These are phyloP conservation scores for Danio jaintianensis DNA, from an alignment of 2,797 vertebrate genomes.

Conservation along the genomic window DNA sequence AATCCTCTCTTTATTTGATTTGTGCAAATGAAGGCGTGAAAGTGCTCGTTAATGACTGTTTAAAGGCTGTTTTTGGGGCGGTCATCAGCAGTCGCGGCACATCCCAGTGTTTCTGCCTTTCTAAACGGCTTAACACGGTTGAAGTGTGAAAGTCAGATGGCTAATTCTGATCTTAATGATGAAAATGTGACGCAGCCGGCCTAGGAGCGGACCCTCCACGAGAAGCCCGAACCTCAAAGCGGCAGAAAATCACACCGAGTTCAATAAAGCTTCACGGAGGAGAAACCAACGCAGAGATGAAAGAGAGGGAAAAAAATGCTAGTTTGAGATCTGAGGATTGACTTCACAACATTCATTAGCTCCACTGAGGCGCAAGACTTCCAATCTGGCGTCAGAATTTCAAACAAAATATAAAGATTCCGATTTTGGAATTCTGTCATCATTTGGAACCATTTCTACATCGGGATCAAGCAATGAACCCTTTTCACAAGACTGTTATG, in stretches of 20 bases:
- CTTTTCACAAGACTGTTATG: no score
- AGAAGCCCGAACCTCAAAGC: constrained; percentile 51
- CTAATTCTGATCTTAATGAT: constrained; percentile 58
- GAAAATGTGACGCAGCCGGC: constrained; percentile 39
- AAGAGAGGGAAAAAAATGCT: background rate
- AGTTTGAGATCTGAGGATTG: background rate
- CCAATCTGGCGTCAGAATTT: background rate
- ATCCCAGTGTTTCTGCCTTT: constrained; percentile 44
- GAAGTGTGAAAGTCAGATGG: constrained; percentile 70
- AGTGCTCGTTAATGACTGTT: constrained; percentile 65
- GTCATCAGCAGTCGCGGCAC: constrained; percentile 63
- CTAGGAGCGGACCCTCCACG: no score
- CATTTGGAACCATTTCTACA: constrained; percentile 3
- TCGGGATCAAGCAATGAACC: background rate
- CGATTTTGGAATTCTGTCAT: background rate
- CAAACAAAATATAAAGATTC: background rate
- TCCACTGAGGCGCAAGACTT: background rate
- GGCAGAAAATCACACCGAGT: constrained; percentile 34
- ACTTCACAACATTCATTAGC: background rate
- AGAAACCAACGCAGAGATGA: background rate
- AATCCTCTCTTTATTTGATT: constrained; percentile 54
- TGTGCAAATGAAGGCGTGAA: constrained; percentile 69
- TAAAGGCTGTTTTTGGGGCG: constrained; percentile 59
- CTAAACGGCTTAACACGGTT: constrained; percentile 49
- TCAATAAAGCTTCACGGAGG: constrained; percentile 20